Evolutionary conservation across 2,797 vertebrate species (phyloP).

Genomic region (Alca torda): DNA sequence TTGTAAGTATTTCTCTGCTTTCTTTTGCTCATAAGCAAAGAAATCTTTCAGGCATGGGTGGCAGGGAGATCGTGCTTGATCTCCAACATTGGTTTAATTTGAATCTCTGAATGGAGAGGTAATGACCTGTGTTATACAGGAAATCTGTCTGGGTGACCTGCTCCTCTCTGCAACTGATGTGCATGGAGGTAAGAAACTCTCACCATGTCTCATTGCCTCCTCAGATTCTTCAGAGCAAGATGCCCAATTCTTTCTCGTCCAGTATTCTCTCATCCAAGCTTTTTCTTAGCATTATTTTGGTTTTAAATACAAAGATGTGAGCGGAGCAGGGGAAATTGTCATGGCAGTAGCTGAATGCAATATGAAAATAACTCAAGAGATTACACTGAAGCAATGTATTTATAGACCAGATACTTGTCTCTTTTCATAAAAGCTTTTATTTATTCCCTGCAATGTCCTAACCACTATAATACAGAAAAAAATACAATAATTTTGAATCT

Average conservation of each 20-base stretch:
- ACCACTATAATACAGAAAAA: neutral
- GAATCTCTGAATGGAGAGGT: neutral
- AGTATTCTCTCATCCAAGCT: neutral
- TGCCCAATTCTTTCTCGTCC: neutral
- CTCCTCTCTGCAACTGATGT: neutral
- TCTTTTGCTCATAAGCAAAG: neutral
- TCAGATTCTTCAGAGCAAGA: neutral
- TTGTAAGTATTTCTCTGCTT: neutral
- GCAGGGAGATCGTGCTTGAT: neutral
- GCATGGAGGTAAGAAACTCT: neutral
- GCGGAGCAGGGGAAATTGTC: neutral
- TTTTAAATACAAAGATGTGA: neutral
- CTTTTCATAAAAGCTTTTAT: neutral
- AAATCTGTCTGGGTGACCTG: neutral
- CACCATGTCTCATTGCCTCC: neutral
- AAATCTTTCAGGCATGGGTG: neutral
- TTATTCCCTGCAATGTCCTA: neutral
- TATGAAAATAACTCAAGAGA: slow-evolving; percentile 15
- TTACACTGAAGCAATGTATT: neutral
- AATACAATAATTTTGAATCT: neutral
- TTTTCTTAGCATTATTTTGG: neutral
- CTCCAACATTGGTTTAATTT: neutral
- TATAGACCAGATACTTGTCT: neutral
- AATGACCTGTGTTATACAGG: neutral
- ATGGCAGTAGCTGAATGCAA: neutral